A percentile compares a stretch with the other conserved stretches of the same genome.
Conservation (phyloP, 1,140 invertebrate genomes). For the Drusus annulatus region DNA sequence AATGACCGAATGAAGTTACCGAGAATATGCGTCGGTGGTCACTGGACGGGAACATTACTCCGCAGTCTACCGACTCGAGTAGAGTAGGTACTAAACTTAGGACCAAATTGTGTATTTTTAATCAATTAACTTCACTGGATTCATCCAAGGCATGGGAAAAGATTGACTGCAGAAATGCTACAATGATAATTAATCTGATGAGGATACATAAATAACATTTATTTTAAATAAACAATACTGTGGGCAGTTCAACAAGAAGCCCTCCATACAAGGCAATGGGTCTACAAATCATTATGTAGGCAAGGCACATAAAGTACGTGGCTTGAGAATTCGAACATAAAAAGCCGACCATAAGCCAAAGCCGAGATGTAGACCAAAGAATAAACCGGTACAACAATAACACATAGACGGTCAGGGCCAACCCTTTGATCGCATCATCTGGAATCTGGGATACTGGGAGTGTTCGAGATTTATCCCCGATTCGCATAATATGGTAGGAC, state of each 20-base stretch:
- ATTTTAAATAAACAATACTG: too few relatives aligned
- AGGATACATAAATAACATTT: too few relatives aligned
- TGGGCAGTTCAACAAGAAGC: too few relatives aligned
- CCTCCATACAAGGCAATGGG: too few relatives aligned
- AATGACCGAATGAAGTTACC: constrained; percentile 42
- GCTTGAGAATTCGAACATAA: background rate
- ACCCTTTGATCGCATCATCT: constrained; percentile 2
- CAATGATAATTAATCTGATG: too few relatives aligned
- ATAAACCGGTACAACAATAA: background rate
- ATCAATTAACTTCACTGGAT: constrained; percentile 27
- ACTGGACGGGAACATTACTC: constrained; percentile 15
- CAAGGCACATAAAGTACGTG: too few relatives aligned
- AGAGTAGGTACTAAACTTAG: background rate
- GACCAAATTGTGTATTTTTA: background rate
- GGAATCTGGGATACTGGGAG: too few relatives aligned
- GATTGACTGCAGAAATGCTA: too few relatives aligned
- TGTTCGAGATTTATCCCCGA: background rate
- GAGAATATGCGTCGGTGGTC: constrained; percentile 28
- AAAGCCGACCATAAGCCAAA: background rate
- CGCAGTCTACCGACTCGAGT: background rate
- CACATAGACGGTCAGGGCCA: constrained; percentile 18
- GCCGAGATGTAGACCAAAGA: too few relatives aligned
- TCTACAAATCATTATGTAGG: too few relatives aligned
- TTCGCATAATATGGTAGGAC: constrained; percentile 2
- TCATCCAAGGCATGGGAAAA: constrained; percentile 10